These are phyloP conservation scores for Scaeva pyrastri DNA, from an alignment of 2,888 invertebrate genomes.

Conservation along the genomic window DNA sequence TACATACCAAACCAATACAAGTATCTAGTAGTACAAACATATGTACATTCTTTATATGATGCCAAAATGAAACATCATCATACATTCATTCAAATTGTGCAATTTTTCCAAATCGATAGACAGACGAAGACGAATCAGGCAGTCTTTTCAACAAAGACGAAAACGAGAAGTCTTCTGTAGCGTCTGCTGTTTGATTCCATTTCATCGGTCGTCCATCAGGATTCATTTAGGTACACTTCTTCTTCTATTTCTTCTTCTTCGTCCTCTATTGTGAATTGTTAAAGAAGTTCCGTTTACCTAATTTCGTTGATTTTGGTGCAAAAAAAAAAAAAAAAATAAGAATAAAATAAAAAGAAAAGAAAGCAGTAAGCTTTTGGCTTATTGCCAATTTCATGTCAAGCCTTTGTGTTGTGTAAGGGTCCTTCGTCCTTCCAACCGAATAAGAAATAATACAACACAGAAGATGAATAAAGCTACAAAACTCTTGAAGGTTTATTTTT, in stretches of 20 bases:
- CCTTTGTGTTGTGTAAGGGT: slow-evolving; percentile 55
- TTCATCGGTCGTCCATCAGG: slow-evolving; percentile 5
- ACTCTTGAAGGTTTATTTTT: slow-evolving; percentile 12
- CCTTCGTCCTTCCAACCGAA: slow-evolving; percentile 35
- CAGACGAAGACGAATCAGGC: background rate
- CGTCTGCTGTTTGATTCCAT: background rate
- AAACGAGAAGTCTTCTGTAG: background rate
- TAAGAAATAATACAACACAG: background rate
- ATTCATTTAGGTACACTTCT: slow-evolving; percentile 13
- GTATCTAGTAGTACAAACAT: too few species aligned
- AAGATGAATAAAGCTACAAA: background rate
- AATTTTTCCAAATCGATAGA: slow-evolving; percentile 35
- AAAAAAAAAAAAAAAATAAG: too few species aligned
- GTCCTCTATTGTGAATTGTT: slow-evolving; percentile 47
- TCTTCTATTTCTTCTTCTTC: too few species aligned
- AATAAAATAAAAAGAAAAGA: background rate
- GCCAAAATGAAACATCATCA: slow-evolving; percentile 54
- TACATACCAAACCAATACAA: too few species aligned
- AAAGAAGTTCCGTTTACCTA: slow-evolving; percentile 64
- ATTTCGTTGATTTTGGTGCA: slow-evolving; percentile 51
- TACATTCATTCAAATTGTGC: slow-evolving; percentile 39
- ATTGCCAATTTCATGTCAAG: slow-evolving; percentile 66
- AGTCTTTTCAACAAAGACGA: slow-evolving; percentile 2
- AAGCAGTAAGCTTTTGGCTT: slow-evolving; percentile 42
- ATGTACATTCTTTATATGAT: background rate